phyloP scores from a whole-genome alignment of 1,140 invertebrate genomes.

The Cydia fagiglandana region DNA sequence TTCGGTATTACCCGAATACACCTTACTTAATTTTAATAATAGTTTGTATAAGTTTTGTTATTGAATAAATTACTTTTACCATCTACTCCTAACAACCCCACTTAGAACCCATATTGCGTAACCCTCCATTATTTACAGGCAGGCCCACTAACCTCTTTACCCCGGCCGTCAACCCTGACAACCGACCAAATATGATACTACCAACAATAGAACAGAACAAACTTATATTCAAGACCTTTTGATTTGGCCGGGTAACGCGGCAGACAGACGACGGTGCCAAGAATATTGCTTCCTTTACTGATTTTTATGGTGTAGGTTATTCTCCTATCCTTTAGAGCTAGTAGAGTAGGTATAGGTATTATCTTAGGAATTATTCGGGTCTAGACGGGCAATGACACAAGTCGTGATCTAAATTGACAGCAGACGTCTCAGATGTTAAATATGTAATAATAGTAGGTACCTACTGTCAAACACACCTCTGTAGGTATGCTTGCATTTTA shows the following conservation, averaged over 20 bases:
- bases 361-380: not conserved
- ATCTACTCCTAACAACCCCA: not conserved
- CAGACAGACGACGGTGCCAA: constrained; percentile 25
- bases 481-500: too few species aligned
- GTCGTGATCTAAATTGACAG: too few species aligned
- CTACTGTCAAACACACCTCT: too few species aligned
- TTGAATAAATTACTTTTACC: too few species aligned
- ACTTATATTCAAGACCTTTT: not conserved
- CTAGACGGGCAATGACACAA: not conserved
- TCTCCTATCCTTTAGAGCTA: not conserved
- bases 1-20: too few species aligned
- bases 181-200: not conserved
- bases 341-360: not conserved
- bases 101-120: not conserved
- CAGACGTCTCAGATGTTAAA: too few species aligned
- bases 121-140: not conserved
- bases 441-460: too few species aligned
- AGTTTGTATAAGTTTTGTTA: too few species aligned
- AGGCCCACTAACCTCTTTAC: constrained; percentile 15
- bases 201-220: not conserved
- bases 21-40: too few species aligned
- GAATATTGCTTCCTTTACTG: not conserved
- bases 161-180: constrained; percentile 17
- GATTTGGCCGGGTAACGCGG: not conserved
- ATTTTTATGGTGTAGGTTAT: constrained; percentile 15